Evolutionary conservation across 1,140 invertebrate genomes (phyloP).

Genomic region (Araneus ventricosus): DNA sequence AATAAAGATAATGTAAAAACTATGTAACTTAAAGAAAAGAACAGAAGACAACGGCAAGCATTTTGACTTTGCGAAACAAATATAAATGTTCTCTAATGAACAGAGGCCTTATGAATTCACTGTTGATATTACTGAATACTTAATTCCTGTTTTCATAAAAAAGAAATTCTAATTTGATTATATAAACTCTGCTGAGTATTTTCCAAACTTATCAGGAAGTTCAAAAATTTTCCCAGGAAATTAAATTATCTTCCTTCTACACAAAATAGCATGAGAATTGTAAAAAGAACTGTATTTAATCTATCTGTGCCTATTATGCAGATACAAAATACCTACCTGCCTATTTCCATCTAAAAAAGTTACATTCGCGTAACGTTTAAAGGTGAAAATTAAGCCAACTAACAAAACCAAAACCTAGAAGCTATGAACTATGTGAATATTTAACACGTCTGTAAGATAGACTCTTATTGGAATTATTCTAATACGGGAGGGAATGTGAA

Average conservation of each 20-base stretch:
- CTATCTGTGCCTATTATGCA: neutral
- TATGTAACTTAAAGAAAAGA: no score
- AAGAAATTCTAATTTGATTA: neutral
- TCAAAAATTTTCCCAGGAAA: neutral
- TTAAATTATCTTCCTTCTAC: neutral
- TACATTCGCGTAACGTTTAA: neutral
- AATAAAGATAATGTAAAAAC: no score
- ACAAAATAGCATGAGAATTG: neutral
- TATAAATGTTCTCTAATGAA: neutral
- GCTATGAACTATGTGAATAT: conserved; percentile 8
- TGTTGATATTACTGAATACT: neutral
- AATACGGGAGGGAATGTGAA: neutral
- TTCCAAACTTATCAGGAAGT: neutral
- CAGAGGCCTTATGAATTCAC: neutral
- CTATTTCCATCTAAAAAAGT: neutral
- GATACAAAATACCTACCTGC: neutral
- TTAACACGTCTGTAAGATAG: neutral
- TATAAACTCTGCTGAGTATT: neutral
- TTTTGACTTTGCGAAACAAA: no score
- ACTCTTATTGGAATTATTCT: neutral
- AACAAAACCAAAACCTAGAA: neutral
- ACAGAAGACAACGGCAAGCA: no score
- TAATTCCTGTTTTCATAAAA: neutral
- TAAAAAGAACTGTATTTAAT: neutral
- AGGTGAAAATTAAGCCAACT: conserved; percentile 1